Conservation (phyloP, 1,140 invertebrate species). For the Pectinophora gossypiella region DNA sequence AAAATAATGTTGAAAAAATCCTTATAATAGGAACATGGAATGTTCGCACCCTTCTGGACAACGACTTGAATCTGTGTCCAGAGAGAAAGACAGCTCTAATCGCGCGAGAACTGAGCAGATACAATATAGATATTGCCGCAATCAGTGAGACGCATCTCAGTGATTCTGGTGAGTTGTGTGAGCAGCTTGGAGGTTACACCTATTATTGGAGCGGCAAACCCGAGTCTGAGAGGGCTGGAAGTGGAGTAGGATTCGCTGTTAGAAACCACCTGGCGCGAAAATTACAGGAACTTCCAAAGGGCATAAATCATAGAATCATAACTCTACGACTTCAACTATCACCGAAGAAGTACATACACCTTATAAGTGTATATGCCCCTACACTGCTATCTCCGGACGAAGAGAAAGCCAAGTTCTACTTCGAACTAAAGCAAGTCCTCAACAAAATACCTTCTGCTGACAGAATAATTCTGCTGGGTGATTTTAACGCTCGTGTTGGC, state of each 20-base stretch:
- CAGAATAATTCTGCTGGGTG: slow-evolving; percentile 14
- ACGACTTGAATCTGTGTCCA: slow-evolving; percentile 15
- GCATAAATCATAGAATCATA: slow-evolving; percentile 8
- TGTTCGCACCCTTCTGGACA: slow-evolving; percentile 18
- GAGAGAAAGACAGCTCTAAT: slow-evolving; percentile 24
- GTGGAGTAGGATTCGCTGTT: slow-evolving; percentile 23
- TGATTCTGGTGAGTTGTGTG: slow-evolving; percentile 16
- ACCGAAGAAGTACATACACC: slow-evolving; percentile 11
- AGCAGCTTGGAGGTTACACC: slow-evolving; percentile 19
- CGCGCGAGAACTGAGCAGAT: slow-evolving; percentile 15
- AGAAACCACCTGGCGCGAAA: slow-evolving; percentile 6
- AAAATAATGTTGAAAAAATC: background rate
- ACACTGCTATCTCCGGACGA: slow-evolving; percentile 14
- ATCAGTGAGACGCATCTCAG: slow-evolving; percentile 23
- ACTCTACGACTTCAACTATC: slow-evolving; percentile 12
- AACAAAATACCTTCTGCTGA: background rate
- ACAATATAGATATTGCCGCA: slow-evolving; percentile 5
- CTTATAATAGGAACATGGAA: slow-evolving; percentile 10
- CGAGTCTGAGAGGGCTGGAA: slow-evolving; percentile 5
- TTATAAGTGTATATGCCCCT: slow-evolving; percentile 19
- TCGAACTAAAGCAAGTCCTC: slow-evolving; percentile 1
- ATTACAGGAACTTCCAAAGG: slow-evolving; percentile 11
- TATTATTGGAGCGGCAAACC: slow-evolving; percentile 21
- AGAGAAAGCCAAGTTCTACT: slow-evolving; percentile 18
- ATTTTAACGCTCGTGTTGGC: slow-evolving; percentile 20